phyloP scores from a whole-genome alignment of 1,140 invertebrate species.

The Drosophila bocki region DNA sequence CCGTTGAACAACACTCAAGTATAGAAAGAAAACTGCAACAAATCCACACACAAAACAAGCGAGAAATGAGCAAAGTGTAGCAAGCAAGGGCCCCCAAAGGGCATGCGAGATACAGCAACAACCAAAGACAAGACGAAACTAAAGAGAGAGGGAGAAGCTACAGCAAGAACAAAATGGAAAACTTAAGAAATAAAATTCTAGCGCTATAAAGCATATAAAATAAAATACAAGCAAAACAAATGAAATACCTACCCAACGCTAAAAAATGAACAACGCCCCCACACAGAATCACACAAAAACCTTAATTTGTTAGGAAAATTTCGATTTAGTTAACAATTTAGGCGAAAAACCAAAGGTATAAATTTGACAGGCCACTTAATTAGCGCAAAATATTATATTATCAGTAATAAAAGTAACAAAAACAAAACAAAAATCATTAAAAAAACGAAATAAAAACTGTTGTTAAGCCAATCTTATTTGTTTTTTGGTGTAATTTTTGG shows the following conservation, averaged over 20 bases:
- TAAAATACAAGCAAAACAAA: constrained; percentile 35
- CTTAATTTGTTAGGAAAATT: constrained; percentile 72
- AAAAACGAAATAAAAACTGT: constrained; percentile 20
- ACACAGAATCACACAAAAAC: constrained; percentile 42
- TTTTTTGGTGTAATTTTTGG: constrained; percentile 38
- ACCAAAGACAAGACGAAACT: constrained; percentile 70
- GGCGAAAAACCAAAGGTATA: constrained; percentile 50
- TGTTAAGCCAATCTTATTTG: constrained; percentile 17
- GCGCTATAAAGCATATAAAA: constrained; percentile 53
- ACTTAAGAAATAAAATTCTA: constrained; percentile 46
- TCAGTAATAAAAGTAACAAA: constrained; percentile 35
- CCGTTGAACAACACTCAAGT: constrained; percentile 11
- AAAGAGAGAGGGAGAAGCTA: constrained; percentile 36
- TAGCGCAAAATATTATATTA: constrained; percentile 75
- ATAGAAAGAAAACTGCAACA: constrained; percentile 21
- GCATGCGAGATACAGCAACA: constrained; percentile 77
- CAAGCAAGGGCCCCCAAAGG: constrained; percentile 45
- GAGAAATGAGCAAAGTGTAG: constrained; percentile 53
- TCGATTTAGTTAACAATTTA: constrained; percentile 73
- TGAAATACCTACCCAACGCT: constrained; percentile 71
- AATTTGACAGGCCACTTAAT: constrained; percentile 69
- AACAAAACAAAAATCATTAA: constrained; percentile 12
- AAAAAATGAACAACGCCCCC: constrained; percentile 46
- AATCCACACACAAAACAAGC: constrained; percentile 51
- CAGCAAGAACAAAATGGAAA: constrained; percentile 62